Conservation (phyloP, 2,113 vertebrate genomes). For the Thalassarche chlororhynchos region DNA sequence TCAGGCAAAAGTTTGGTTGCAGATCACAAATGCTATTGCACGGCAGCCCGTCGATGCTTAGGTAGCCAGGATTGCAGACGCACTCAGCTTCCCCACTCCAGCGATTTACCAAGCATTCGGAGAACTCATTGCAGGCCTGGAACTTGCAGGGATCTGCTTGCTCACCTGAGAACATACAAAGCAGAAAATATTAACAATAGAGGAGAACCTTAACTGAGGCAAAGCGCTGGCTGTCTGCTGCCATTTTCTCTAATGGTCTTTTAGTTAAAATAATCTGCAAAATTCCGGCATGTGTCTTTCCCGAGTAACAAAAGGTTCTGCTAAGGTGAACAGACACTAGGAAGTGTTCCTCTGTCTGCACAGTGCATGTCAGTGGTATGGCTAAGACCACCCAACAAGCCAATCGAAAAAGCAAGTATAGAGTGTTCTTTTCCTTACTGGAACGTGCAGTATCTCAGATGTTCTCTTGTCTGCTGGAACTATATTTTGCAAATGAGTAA, state of each 20-base stretch:
- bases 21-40: slow-evolving; percentile 93
- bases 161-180: slow-evolving; percentile 78
- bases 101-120: slow-evolving; percentile 85
- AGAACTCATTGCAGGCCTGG: slow-evolving; percentile 94
- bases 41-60: slow-evolving; percentile 88
- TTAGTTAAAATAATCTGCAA: background rate
- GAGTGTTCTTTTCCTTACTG: background rate
- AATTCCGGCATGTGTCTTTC: background rate
- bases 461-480: background rate
- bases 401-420: background rate
- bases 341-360: background rate
- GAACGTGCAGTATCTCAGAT: background rate
- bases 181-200: background rate
- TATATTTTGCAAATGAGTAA: background rate
- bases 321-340: background rate
- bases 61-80: slow-evolving; percentile 88
- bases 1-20: slow-evolving; percentile 88
- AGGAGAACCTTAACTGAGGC: background rate
- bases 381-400: background rate
- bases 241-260: background rate
- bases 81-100: slow-evolving; percentile 92
- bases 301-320: background rate
- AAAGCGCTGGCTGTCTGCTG: background rate
- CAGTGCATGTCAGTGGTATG: background rate
- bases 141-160: slow-evolving; percentile 94